A percentile compares a stretch with the other conserved stretches of the same genome.
These are phyloP conservation scores for Champsocephalus esox DNA, from an alignment of 2,797 vertebrate species.

Conservation along the genomic window DNA sequence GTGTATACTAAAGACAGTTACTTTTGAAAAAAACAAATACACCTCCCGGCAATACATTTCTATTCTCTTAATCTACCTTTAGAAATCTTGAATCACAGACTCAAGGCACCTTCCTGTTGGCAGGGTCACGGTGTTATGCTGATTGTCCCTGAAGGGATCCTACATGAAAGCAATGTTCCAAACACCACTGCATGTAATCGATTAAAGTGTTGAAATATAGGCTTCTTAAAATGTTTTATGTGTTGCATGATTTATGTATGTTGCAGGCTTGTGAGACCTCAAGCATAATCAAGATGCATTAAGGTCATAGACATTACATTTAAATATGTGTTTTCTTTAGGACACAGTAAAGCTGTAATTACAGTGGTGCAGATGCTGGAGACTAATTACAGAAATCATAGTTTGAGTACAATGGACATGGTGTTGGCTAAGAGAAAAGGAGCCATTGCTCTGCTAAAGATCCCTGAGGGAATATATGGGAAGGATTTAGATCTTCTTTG, in stretches of 20 bases:
- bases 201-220: neutral
- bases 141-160: neutral
- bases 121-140: neutral
- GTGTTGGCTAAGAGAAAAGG: neutral
- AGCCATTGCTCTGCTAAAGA: neutral
- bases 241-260: neutral
- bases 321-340: neutral
- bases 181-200: neutral
- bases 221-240: neutral
- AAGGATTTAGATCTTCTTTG: neutral
- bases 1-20: neutral
- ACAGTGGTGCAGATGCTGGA: neutral
- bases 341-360: neutral
- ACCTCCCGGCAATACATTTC: neutral
- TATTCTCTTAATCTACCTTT: neutral
- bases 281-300: neutral
- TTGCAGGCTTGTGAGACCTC: neutral
- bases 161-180: neutral
- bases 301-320: neutral
- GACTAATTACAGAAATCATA: constrained; percentile 15
- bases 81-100: neutral
- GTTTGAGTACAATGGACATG: constrained; percentile 10
- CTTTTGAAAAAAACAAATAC: neutral
- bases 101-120: neutral
- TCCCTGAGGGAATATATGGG: neutral